Evolutionary conservation across 2,888 invertebrate genomes (phyloP).

Genomic region (Sesamia inferens): DNA sequence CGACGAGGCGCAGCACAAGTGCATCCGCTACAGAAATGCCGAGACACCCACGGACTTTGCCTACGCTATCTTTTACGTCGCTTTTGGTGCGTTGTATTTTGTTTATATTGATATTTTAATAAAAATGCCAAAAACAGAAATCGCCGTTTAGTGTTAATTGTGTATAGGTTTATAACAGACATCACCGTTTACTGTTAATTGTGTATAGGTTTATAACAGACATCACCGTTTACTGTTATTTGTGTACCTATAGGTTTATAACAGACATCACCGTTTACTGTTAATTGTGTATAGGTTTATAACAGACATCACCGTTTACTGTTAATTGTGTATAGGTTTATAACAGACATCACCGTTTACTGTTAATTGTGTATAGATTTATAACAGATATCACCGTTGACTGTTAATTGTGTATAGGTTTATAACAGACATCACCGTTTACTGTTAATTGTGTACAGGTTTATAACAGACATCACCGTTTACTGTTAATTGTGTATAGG

Average conservation of each 20-base stretch:
- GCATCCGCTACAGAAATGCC: constrained; percentile 94
- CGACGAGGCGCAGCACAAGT: constrained; percentile 85
- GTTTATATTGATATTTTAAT: too few relatives aligned
- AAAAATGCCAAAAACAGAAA: neutral
- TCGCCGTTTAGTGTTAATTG: neutral
- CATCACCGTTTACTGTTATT: neutral
- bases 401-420: neutral
- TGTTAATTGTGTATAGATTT: too few relatives aligned
- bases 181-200: too few relatives aligned
- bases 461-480: neutral
- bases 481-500: neutral
- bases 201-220: too few relatives aligned
- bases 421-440: too few relatives aligned
- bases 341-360: too few relatives aligned
- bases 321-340: neutral
- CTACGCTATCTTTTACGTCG: constrained; percentile 94
- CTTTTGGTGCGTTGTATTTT: constrained; percentile 91
- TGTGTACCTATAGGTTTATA: neutral
- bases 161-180: neutral
- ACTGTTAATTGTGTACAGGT: too few relatives aligned
- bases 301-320: neutral
- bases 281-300: too few relatives aligned
- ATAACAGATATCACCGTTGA: neutral
- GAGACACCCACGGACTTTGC: constrained; percentile 91
- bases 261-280: too few relatives aligned